Evolutionary conservation across 1,140 invertebrate species (phyloP), one percentile per base, ranked within the genome.

Genomic region (Dryas iulia): DNA sequence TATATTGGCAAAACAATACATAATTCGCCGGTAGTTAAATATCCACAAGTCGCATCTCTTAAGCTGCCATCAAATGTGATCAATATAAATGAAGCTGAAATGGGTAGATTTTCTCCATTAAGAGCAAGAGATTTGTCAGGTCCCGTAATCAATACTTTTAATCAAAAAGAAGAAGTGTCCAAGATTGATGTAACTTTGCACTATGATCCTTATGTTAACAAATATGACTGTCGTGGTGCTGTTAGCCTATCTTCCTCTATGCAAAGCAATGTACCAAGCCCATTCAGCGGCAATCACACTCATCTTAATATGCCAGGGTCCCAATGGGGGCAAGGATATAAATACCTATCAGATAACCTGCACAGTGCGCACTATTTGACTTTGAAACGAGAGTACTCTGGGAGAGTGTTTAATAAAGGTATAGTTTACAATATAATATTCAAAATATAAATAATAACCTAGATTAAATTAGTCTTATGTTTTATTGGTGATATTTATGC

Each of bases 301-400:
- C 94, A 96, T 78, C 80, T 95, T 2, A 95, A 95, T 71, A 96
- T 96, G 95, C 95, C 95, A 0, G 95, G 95, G 1, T 95, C 95
- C 1, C 94, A 95, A 67, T 95, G 94, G 94, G 92, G 93, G 2
- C 94, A 94, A 78, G 93, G 94, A 66, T 89, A 93, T 28, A 96
- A 96, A 82, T 96, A 95, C 74, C 89, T 96, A 14, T 94, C 95
- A 21, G 93, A 95, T 63, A 92, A 94, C 71, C 92, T 95, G 78
- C 94, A 95, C 52, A 92, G 91, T 59, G 94, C 93, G 1, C 94
- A 94, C 80, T 94, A 94, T 74, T 85, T 93, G 14, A 90, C 91
- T 53, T 81, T 94, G 33, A 86, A 93, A 71, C 89, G 89, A 84
- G 83, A 89, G 60, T 92, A 91, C 74, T 72, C 89, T 52, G 69